Evolutionary conservation across 2,113 vertebrate species (phyloP).

Genomic region (Caracal caracal): DNA sequence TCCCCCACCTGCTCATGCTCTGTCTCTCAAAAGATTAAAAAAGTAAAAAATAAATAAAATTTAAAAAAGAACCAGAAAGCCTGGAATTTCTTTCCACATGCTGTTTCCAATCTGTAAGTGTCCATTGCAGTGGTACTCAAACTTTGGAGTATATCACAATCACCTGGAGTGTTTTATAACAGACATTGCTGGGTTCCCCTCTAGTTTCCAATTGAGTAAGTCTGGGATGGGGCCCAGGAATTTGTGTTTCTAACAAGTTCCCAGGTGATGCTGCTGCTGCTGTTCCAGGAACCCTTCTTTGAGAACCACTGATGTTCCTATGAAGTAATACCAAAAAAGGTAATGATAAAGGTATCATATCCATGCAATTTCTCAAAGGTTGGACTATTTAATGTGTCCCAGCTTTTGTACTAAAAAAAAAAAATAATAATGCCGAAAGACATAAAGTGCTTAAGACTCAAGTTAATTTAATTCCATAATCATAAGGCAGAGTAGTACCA

Average conservation of each 20-base stretch:
- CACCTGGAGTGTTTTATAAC: not conserved
- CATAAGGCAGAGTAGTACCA: constrained; percentile 49
- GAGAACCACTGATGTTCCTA: not conserved
- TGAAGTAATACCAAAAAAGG: not conserved
- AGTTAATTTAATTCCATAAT: constrained; percentile 78
- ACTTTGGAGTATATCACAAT: not conserved
- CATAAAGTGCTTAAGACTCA: constrained; percentile 76
- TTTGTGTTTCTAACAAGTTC: not conserved
- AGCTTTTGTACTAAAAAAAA: constrained; percentile 56
- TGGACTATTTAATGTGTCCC: constrained; percentile 45
- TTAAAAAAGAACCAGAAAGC: not conserved
- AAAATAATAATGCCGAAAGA: constrained; percentile 59
- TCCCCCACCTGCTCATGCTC: no score
- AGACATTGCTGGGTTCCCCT: not conserved
- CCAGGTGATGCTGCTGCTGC: not conserved
- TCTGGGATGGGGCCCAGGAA: not conserved
- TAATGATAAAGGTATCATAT: not conserved
- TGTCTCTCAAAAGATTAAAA: no score
- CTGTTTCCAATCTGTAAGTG: not conserved
- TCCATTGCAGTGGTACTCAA: not conserved
- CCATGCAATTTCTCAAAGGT: not conserved
- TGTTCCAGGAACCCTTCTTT: not conserved
- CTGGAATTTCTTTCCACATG: not conserved
- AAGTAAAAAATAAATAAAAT: no score
- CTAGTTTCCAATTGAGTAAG: not conserved